Conservation (phyloP, 2,113 vertebrate genomes). For the Brachionichthys hirsutus region DNA sequence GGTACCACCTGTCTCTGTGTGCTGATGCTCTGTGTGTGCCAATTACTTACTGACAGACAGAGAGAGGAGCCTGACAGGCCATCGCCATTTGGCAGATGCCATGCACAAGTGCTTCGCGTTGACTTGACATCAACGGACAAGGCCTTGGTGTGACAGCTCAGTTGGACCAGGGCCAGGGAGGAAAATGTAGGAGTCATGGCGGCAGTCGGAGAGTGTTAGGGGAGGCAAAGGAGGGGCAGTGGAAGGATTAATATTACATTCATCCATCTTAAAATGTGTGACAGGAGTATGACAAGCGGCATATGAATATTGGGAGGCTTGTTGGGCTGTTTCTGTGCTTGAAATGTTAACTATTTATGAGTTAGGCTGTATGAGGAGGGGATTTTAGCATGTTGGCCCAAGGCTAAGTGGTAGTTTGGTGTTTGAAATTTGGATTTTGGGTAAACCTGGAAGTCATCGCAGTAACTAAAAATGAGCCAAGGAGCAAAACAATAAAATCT, state of each 20-base stretch:
- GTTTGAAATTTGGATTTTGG: slow-evolving; percentile 57
- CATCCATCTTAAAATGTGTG: slow-evolving; percentile 60
- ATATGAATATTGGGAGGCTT: slow-evolving; percentile 61
- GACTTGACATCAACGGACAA: slow-evolving; percentile 51
- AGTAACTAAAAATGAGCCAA: slow-evolving; percentile 51
- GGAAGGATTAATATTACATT: slow-evolving; percentile 65
- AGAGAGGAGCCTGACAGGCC: slow-evolving; percentile 69
- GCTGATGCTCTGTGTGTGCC: slow-evolving; percentile 67
- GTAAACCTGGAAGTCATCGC: slow-evolving; percentile 58
- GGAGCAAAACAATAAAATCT: slow-evolving; percentile 48
- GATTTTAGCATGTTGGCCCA: slow-evolving; percentile 43
- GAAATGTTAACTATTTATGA: slow-evolving; percentile 60
- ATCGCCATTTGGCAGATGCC: slow-evolving; percentile 78
- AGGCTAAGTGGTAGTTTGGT: slow-evolving; percentile 43
- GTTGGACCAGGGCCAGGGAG: slow-evolving; percentile 67
- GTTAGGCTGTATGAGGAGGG: slow-evolving; percentile 26
- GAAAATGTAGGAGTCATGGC: slow-evolving; percentile 59
- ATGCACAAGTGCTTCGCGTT: slow-evolving; percentile 67
- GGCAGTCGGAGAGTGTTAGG: slow-evolving; percentile 10
- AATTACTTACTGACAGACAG: slow-evolving; percentile 79
- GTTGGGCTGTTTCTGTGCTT: slow-evolving; percentile 43
- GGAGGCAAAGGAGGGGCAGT: slow-evolving; percentile 17
- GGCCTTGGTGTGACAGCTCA: slow-evolving; percentile 69
- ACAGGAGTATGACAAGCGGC: slow-evolving; percentile 55
- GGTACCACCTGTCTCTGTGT: slow-evolving; percentile 77